Evolutionary conservation across 1,140 invertebrate species (phyloP).

Genomic region (Periplaneta americana): DNA sequence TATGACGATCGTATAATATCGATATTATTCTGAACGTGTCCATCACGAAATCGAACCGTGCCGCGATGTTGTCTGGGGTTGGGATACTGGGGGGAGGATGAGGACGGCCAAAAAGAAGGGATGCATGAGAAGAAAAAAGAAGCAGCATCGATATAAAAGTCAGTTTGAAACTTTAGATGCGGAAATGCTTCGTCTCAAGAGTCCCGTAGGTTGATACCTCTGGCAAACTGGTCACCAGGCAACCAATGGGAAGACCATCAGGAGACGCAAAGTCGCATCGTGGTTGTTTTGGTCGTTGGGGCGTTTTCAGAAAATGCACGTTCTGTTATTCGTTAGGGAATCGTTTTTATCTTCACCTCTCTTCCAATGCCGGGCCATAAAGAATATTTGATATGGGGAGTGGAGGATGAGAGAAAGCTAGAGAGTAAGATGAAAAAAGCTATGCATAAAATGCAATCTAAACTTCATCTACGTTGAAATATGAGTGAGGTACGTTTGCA

Average conservation of each 20-base stretch:
- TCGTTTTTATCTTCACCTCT: conserved; percentile 6
- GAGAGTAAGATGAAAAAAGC: conserved; percentile 5
- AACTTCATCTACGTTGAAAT: conserved; percentile 14
- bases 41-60: conserved; percentile 5
- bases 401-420: not conserved
- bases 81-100: not conserved
- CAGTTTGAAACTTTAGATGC: not conserved
- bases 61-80: not conserved
- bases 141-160: not conserved
- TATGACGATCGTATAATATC: not conserved
- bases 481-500: conserved; percentile 3
- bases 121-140: not conserved
- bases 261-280: not conserved
- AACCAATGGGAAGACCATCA: not conserved
- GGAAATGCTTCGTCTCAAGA: not conserved
- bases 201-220: not conserved
- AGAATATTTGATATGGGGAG: conserved; percentile 15
- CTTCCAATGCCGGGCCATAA: conserved; percentile 12
- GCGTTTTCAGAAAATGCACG: not conserved
- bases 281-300: not conserved
- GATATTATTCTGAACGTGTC: conserved; percentile 9
- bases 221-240: not conserved
- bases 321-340: conserved; percentile 4
- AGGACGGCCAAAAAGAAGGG: not conserved
- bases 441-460: conserved; percentile 19